Conservation (phyloP, 2,888 invertebrate genomes). For the Agrenia bidenticulata region DNA sequence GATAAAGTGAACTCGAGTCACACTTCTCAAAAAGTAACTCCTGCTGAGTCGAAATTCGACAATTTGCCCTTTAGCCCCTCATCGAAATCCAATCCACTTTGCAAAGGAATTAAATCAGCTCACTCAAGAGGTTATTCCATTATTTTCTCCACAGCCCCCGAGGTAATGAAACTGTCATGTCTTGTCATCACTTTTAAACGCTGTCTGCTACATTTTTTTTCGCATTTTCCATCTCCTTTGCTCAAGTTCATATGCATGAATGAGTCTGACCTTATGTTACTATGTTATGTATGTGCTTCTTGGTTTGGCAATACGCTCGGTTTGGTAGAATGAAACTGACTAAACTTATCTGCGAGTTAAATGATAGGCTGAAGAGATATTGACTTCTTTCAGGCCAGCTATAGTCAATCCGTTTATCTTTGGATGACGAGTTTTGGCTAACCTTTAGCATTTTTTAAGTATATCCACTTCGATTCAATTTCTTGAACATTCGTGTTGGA, state of each 20-base stretch:
- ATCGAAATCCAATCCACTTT: slow-evolving; percentile 15
- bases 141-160: slow-evolving; percentile 6
- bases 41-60: slow-evolving; percentile 15
- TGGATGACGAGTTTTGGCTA: no score
- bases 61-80: neutral
- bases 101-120: slow-evolving; percentile 21
- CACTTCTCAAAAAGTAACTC: neutral
- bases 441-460: no score
- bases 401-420: no score
- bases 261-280: no score
- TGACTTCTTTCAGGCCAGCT: no score
- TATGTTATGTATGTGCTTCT: no score
- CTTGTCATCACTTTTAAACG: slow-evolving; percentile 18
- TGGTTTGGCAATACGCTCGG: no score
- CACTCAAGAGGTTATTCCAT: slow-evolving; percentile 10
- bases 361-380: no score
- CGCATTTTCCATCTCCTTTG: neutral
- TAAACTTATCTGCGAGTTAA: no score
- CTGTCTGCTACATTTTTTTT: slow-evolving; percentile 7
- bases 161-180: slow-evolving; percentile 9
- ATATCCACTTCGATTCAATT: no score
- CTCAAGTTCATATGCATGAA: neutral
- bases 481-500: no score
- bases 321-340: no score
- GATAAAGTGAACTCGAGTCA: neutral